These are phyloP conservation scores for Cerastis rubricosa DNA, from an alignment of 2,888 invertebrate species.

Conservation along the genomic window DNA sequence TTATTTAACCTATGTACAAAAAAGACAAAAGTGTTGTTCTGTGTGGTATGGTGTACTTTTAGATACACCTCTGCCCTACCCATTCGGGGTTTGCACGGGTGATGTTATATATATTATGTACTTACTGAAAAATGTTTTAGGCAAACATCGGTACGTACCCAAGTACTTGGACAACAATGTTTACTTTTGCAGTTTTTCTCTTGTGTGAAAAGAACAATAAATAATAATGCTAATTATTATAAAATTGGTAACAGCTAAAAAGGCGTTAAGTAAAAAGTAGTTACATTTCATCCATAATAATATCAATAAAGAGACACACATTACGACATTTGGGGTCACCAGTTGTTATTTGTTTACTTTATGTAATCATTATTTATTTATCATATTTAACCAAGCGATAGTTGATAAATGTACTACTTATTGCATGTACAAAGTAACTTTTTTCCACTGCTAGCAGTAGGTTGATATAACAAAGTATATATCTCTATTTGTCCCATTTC, in stretches of 20 bases:
- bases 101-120: neutral
- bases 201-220: neutral
- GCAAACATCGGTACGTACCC: neutral
- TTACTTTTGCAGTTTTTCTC: neutral
- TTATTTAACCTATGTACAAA: neutral
- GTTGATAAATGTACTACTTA: neutral
- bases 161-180: neutral
- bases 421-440: conserved; percentile 14
- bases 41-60: too few relatives aligned
- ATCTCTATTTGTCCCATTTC: neutral
- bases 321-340: conserved; percentile 51
- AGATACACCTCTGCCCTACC: neutral
- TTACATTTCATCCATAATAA: conserved; percentile 34
- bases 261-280: conserved; percentile 13
- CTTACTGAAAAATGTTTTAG: neutral
- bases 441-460: conserved; percentile 41
- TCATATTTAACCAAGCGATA: conserved; percentile 42
- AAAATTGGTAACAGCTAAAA: neutral
- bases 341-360: conserved; percentile 42
- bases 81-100: neutral
- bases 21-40: neutral
- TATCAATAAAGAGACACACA: conserved; percentile 29
- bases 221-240: neutral
- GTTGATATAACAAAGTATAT: neutral
- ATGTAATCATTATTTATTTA: conserved; percentile 31